phyloP scores from a whole-genome alignment of 1,140 invertebrate species.

The Atta cephalotes region DNA sequence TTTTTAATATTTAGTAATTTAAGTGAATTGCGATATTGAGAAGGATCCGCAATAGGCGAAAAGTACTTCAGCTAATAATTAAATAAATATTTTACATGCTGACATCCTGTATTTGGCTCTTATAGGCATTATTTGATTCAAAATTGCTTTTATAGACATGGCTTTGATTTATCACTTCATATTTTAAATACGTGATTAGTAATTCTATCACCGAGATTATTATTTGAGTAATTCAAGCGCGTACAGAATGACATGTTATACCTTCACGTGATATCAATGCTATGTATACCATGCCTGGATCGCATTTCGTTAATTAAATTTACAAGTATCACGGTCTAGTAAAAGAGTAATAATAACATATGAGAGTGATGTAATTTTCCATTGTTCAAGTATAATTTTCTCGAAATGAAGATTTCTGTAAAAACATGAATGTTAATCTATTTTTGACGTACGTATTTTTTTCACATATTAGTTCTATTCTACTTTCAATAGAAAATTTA shows the following conservation, averaged over 20 bases:
- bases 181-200: slow-evolving; percentile 7
- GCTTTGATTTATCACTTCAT: not conserved
- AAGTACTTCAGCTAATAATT: too few relatives aligned
- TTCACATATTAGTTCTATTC: not conserved
- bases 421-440: not conserved
- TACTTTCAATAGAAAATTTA: not conserved
- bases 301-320: slow-evolving; percentile 18
- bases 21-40: too few relatives aligned
- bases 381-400: not conserved
- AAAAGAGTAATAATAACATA: not conserved
- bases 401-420: not conserved
- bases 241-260: not conserved
- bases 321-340: not conserved
- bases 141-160: not conserved
- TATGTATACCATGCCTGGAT: not conserved
- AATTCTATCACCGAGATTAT: not conserved
- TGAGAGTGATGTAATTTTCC: not conserved
- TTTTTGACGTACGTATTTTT: not conserved
- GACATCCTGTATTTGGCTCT: too few relatives aligned
- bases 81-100: too few relatives aligned
- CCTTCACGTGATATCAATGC: not conserved
- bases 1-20: too few relatives aligned
- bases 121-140: not conserved
- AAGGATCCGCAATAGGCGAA: too few relatives aligned
- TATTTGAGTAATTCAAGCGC: not conserved